A percentile compares a stretch with the other conserved stretches of the same genome.
phyloP scores from a whole-genome alignment of 2,113 vertebrate species.

The Osmerus mordax region DNA sequence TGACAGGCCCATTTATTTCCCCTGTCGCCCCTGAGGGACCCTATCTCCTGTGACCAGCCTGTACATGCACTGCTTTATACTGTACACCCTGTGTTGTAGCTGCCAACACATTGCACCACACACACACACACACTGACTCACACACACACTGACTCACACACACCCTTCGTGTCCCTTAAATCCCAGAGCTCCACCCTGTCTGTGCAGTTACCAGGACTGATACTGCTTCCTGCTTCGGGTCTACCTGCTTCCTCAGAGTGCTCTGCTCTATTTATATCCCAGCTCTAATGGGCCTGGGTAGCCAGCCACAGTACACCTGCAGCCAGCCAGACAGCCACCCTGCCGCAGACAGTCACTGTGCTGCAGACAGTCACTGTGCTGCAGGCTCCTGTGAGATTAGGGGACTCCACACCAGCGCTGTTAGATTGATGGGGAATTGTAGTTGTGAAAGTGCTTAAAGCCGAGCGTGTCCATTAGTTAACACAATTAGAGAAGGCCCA shows the following conservation, averaged over 20 bases:
- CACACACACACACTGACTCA: conserved; percentile 16
- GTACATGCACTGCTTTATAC: conserved; percentile 26
- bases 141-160: conserved; percentile 16
- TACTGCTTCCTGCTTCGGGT: conserved; percentile 38
- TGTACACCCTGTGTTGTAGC: conserved; percentile 19
- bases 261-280: conserved; percentile 48
- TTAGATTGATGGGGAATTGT: conserved; percentile 46
- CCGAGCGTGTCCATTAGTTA: conserved; percentile 43
- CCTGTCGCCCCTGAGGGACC: conserved; percentile 44
- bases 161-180: conserved; percentile 25
- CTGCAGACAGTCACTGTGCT: conserved; percentile 26
- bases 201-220: conserved; percentile 56
- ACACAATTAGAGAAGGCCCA: conserved; percentile 33
- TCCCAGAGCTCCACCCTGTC: conserved; percentile 47
- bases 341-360: conserved; percentile 24
- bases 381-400: conserved; percentile 40
- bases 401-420: conserved; percentile 35
- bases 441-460: conserved; percentile 60
- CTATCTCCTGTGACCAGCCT: conserved; percentile 62
- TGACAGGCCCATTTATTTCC: conserved; percentile 73
- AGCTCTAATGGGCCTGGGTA: conserved; percentile 25
- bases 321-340: conserved; percentile 9
- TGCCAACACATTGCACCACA: conserved; percentile 45
- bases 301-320: neutral
- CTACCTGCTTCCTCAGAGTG: conserved; percentile 44